A percentile compares a stretch with the other conserved stretches of the same genome.
Conservation (phyloP, 2,797 vertebrate genomes). For the Peromyscus nudipes region DNA sequence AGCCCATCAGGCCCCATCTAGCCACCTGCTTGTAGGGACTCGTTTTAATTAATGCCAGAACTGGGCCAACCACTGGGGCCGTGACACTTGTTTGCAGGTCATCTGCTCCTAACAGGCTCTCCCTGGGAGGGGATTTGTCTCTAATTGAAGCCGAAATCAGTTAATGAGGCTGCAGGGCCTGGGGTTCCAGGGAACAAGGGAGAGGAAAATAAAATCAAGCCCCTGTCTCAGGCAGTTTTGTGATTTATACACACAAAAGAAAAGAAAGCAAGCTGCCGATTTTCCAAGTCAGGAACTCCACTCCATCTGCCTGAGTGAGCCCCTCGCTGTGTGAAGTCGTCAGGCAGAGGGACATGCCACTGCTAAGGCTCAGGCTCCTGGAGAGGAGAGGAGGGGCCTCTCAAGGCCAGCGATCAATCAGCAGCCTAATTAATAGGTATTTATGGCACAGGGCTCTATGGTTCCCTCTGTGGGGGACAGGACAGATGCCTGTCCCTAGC, state of each 20-base stretch:
- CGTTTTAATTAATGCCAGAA: constrained; percentile 86
- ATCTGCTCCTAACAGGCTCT: constrained; percentile 91
- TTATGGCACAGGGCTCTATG: constrained; percentile 56
- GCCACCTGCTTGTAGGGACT: constrained; percentile 80
- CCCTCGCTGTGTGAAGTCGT: constrained; percentile 71
- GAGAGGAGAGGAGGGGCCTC: constrained; percentile 51
- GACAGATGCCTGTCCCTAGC: constrained; percentile 35
- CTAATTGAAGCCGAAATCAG: constrained; percentile 88
- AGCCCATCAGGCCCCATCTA: constrained; percentile 69
- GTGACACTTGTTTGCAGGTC: constrained; percentile 92
- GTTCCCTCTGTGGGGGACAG: constrained; percentile 51
- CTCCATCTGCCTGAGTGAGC: constrained; percentile 82
- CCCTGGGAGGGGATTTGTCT: constrained; percentile 94
- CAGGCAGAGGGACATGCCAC: constrained; percentile 43
- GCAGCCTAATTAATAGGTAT: constrained; percentile 74
- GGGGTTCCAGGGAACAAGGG: constrained; percentile 71
- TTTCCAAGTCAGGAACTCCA: constrained; percentile 78
- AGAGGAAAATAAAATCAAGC: constrained; percentile 80
- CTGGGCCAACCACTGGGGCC: constrained; percentile 86
- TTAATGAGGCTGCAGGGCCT: constrained; percentile 85
- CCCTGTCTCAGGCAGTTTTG: constrained; percentile 78
- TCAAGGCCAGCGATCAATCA: constrained; percentile 62
- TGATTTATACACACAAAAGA: constrained; percentile 80
- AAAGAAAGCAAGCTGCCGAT: constrained; percentile 77
- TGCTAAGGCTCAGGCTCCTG: neutral